Evolutionary conservation across 2,113 vertebrate genomes (phyloP).

Genomic region (Aptenodytes forsteri): DNA sequence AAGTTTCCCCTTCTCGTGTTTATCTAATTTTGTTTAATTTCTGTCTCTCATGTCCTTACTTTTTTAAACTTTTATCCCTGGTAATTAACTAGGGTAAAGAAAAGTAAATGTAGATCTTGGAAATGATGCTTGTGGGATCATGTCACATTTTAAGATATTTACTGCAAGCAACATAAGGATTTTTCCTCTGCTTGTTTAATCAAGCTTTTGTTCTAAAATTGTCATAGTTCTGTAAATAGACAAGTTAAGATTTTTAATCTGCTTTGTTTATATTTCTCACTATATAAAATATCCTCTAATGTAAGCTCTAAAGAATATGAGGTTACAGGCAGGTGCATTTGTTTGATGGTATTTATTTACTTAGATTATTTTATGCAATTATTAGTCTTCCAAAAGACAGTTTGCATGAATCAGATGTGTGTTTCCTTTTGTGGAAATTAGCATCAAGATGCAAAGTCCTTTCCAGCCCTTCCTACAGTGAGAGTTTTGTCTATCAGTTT

Average conservation of each 20-base stretch:
- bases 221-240: constrained; percentile 3
- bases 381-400: background rate
- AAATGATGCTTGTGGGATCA: background rate
- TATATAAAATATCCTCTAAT: background rate
- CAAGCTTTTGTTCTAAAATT: constrained; percentile 43
- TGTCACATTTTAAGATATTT: constrained; percentile 5
- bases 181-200: constrained; percentile 47
- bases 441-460: background rate
- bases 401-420: background rate
- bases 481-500: background rate
- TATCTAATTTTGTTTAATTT: constrained; percentile 47
- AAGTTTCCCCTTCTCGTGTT: constrained; percentile 30
- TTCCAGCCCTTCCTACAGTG: background rate
- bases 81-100: constrained; percentile 47
- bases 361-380: background rate
- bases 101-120: constrained; percentile 50
- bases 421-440: background rate
- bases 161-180: background rate
- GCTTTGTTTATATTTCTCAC: background rate
- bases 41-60: constrained; percentile 40
- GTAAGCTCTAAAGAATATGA: background rate
- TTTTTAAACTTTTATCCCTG: constrained; percentile 50
- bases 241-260: background rate
- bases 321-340: constrained; percentile 1
- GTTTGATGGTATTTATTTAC: background rate